Conservation (phyloP, 2,888 invertebrate species). For the Ophraella communa region DNA sequence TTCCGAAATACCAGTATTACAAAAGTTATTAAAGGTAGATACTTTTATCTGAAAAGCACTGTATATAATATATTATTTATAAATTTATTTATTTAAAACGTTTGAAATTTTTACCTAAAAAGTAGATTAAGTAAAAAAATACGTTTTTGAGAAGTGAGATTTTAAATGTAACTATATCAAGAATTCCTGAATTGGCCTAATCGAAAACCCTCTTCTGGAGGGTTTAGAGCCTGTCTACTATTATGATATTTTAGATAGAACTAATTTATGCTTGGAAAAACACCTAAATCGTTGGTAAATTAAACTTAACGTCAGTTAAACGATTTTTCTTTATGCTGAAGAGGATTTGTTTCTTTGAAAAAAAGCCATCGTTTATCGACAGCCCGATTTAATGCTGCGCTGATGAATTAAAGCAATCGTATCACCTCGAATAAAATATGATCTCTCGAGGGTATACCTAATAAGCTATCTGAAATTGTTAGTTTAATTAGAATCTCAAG, state of each 20-base stretch:
- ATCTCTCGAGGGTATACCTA: slow-evolving; percentile 9
- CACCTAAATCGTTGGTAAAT: slow-evolving; percentile 47
- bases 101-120: too few relatives aligned
- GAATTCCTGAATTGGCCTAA: background rate
- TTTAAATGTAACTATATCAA: background rate
- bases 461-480: too few relatives aligned
- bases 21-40: too few relatives aligned
- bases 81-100: too few relatives aligned
- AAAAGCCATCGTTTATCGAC: slow-evolving; percentile 33
- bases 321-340: slow-evolving; percentile 31
- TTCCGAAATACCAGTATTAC: too few relatives aligned
- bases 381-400: slow-evolving; percentile 28
- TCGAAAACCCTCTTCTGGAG: slow-evolving; percentile 42
- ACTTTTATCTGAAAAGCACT: too few relatives aligned
- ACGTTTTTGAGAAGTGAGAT: too few relatives aligned
- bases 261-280: slow-evolving; percentile 49
- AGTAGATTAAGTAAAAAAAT: too few relatives aligned
- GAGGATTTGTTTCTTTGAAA: slow-evolving; percentile 22
- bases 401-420: slow-evolving; percentile 27
- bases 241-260: slow-evolving; percentile 50
- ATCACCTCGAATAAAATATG: slow-evolving; percentile 24
- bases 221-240: slow-evolving; percentile 45
- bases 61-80: too few relatives aligned
- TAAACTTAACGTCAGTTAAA: slow-evolving; percentile 13
- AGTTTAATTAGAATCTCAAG: too few relatives aligned